These are phyloP conservation scores for Lagorchestes hirsutus DNA, from an alignment of 2,797 vertebrate species.

Conservation along the genomic window DNA sequence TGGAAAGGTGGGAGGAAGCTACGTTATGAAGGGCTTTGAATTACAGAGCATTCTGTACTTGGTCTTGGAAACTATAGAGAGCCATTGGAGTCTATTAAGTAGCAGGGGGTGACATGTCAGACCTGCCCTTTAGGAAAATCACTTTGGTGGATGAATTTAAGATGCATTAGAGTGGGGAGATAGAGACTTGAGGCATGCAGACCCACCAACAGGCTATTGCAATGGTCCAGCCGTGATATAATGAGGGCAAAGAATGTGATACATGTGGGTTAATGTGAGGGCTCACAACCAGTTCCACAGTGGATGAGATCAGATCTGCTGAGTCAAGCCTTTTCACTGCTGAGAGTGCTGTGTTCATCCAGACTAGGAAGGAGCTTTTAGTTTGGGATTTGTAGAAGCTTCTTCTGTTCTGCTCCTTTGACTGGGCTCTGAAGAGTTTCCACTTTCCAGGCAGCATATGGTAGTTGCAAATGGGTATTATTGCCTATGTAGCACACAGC, in stretches of 20 bases:
- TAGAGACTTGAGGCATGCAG: background rate
- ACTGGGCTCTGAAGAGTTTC: background rate
- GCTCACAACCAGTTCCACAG: background rate
- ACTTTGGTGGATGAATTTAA: background rate
- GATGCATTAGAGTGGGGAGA: background rate
- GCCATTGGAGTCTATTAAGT: background rate
- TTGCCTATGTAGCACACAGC: background rate
- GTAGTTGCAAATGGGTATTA: background rate
- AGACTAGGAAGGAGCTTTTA: background rate
- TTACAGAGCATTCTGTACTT: background rate
- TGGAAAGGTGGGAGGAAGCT: background rate
- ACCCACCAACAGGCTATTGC: background rate
- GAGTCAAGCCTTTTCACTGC: background rate
- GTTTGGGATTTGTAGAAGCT: background rate
- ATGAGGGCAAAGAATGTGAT: background rate
- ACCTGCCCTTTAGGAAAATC: background rate
- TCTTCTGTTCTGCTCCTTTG: background rate
- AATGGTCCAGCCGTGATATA: background rate
- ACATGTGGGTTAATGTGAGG: background rate
- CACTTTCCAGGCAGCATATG: background rate
- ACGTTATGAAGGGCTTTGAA: background rate
- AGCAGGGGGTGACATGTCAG: background rate
- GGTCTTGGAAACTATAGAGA: background rate
- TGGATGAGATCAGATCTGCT: background rate
- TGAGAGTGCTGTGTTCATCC: background rate